A percentile compares a stretch with the other conserved stretches of the same genome.
Evolutionary conservation across 2,113 vertebrate genomes (phyloP).

Genomic region (Gorsachius goisagi): DNA sequence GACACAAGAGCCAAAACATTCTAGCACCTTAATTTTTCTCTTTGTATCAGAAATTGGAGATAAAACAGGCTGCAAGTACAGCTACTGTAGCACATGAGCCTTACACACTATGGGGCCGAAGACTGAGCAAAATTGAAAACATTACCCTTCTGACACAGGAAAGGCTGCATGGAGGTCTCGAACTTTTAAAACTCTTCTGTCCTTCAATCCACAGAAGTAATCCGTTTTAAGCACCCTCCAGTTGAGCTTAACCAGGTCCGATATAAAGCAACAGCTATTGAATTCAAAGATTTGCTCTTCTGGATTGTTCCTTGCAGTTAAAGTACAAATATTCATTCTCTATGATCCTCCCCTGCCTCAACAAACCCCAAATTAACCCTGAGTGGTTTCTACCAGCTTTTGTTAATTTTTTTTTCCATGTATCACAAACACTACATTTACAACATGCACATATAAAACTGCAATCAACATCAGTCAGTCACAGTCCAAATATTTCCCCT

Average conservation of each 20-base stretch:
- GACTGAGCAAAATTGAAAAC: neutral
- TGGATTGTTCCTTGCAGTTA: neutral
- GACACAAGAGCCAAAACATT: neutral
- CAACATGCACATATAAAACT: rapidly evolving
- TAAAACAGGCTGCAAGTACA: neutral
- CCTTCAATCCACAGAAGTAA: neutral
- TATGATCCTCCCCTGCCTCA: neutral
- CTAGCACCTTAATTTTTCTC: neutral
- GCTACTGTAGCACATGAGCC: neutral
- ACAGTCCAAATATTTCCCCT: neutral
- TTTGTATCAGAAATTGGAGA: neutral
- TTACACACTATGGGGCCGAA: neutral
- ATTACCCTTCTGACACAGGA: neutral
- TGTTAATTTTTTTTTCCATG: neutral
- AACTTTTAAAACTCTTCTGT: neutral
- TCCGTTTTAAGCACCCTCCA: neutral
- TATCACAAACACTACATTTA: neutral
- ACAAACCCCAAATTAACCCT: neutral
- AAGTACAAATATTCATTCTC: neutral
- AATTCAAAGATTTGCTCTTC: neutral
- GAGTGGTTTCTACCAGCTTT: neutral
- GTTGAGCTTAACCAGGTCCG: neutral
- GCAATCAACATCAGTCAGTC: neutral
- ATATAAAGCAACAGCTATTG: neutral
- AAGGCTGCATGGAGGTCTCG: neutral